These are phyloP conservation scores for Scaptomyza montana DNA, from an alignment of 1,140 invertebrate genomes.

Conservation along the genomic window DNA sequence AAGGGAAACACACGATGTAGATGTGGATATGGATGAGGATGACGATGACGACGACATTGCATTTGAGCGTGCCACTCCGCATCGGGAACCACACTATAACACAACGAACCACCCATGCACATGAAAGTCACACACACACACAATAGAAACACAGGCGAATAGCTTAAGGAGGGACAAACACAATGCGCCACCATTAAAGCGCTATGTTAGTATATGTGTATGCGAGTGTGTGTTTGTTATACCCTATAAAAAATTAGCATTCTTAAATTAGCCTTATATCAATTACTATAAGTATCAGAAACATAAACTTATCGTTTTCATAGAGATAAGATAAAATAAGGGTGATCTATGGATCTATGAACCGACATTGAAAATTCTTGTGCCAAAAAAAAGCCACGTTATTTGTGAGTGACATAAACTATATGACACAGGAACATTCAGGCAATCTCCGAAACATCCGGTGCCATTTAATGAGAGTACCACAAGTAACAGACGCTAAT, in stretches of 20 bases:
- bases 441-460: too few species aligned
- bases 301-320: too few species aligned
- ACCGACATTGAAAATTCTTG: too few species aligned
- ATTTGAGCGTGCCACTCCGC: slow-evolving; percentile 36
- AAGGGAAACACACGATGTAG: slow-evolving; percentile 48
- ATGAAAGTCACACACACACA: slow-evolving; percentile 8
- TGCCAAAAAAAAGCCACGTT: too few species aligned
- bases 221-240: slow-evolving; percentile 22
- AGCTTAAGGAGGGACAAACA: slow-evolving; percentile 68
- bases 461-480: too few species aligned
- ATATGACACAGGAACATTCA: too few species aligned
- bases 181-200: slow-evolving; percentile 53
- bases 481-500: too few species aligned
- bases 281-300: too few species aligned
- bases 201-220: slow-evolving; percentile 8
- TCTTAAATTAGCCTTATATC: too few species aligned
- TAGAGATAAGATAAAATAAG: too few species aligned
- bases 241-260: background rate
- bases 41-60: slow-evolving; percentile 30
- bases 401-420: too few species aligned
- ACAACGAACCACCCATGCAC: slow-evolving; percentile 5
- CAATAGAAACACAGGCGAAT: slow-evolving; percentile 22
- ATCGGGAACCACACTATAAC: slow-evolving; percentile 10
- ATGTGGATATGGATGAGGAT: background rate
- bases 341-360: too few species aligned